These are phyloP conservation scores for Strix occidentalis DNA, from an alignment of 2,797 vertebrate genomes.

Conservation along the genomic window DNA sequence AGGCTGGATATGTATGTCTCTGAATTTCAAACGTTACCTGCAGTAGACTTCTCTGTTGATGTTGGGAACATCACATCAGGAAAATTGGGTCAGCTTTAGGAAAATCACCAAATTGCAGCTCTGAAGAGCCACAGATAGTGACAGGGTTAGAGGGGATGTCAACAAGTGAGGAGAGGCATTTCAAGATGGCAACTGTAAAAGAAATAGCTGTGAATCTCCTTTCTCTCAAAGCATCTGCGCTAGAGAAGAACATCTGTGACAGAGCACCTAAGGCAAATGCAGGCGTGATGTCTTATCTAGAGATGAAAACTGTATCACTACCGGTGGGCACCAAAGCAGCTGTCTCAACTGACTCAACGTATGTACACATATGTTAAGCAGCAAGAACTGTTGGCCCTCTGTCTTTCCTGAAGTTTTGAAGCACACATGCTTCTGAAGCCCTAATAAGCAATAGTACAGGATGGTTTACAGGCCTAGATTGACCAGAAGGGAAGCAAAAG, in stretches of 20 bases:
- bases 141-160: background rate
- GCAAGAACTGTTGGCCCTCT: background rate
- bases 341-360: background rate
- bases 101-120: background rate
- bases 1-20: background rate
- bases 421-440: background rate
- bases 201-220: background rate
- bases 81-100: background rate
- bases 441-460: background rate
- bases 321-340: fast-evolving
- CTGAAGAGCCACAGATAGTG: background rate
- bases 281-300: background rate
- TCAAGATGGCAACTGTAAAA: background rate
- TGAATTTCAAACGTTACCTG: background rate
- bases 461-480: background rate
- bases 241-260: background rate
- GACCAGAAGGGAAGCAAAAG: background rate
- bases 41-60: background rate
- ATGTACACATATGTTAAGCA: background rate
- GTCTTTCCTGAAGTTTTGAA: background rate
- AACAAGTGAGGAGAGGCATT: background rate
- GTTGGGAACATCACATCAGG: background rate
- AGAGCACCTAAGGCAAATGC: background rate
- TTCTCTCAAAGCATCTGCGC: background rate
- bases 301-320: background rate